These are phyloP conservation scores for Protodeltote pygarga DNA, from an alignment of 2,888 invertebrate genomes.

Conservation along the genomic window DNA sequence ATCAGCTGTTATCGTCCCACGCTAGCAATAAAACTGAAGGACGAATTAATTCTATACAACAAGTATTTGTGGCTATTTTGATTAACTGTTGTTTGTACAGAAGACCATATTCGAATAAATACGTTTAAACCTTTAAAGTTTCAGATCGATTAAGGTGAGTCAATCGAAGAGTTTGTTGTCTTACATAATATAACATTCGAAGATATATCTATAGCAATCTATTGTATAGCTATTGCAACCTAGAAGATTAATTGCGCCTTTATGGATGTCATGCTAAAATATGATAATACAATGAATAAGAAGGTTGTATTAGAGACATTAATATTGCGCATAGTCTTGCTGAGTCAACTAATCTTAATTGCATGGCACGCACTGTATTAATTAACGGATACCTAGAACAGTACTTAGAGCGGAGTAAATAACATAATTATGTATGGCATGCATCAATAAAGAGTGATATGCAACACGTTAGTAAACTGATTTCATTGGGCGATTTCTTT, in stretches of 20 bases:
- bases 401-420: slow-evolving; percentile 24
- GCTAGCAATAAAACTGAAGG: slow-evolving; percentile 31
- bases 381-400: slow-evolving; percentile 27
- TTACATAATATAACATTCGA: too few relatives aligned
- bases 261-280: neutral
- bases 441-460: slow-evolving; percentile 5
- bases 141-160: too few relatives aligned
- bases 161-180: too few relatives aligned
- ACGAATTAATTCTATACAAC: slow-evolving; percentile 8
- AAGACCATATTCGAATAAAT: neutral
- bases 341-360: slow-evolving; percentile 46
- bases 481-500: slow-evolving; percentile 7
- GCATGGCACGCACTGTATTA: slow-evolving; percentile 40
- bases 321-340: slow-evolving; percentile 6
- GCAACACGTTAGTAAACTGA: slow-evolving; percentile 4
- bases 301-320: slow-evolving; percentile 1
- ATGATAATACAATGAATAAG: slow-evolving; percentile 1
- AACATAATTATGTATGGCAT: slow-evolving; percentile 18
- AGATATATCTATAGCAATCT: too few relatives aligned
- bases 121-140: too few relatives aligned
- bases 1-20: slow-evolving; percentile 31
- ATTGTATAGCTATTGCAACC: too few relatives aligned
- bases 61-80: neutral
- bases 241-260: neutral
- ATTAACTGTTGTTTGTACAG: too few relatives aligned